Evolutionary conservation across 2,888 invertebrate genomes (phyloP), one percentile per base, ranked within the genome.

Genomic region (Pristionchus japonicus): DNA sequence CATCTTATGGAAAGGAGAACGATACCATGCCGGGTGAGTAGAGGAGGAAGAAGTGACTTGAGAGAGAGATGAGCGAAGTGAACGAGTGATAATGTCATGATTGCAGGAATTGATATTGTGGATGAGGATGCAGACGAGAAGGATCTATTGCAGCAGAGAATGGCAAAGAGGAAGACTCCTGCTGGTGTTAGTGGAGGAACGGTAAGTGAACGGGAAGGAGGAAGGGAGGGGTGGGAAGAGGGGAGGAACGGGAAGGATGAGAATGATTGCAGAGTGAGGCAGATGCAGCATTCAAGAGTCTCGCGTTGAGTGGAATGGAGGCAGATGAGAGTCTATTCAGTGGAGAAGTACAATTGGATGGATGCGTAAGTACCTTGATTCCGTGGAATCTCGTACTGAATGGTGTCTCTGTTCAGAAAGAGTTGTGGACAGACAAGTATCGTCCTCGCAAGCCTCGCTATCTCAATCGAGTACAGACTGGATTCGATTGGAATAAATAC

Each of bases 401-500:
- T 57, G n/a, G n/a, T n/a, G n/a, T 57, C 57, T 57, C 2, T 57
- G 43, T 43, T 89, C 97, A 97, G 95, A 96, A 97, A 17, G 97
- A 97, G 94, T 95, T 97, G 47, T 99, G 99, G 98, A 98, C 98
- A 0, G 99, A 99, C 95, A 99, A 99, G 95, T 99, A 99, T 95
- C 96, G 99, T 20, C 99, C 99, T 0, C 95, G 99, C 82, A 99
- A 99, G 94, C 99, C 99, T 0, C 95, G 99, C 34, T 99, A 99
- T 95, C 98, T 99, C 95, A 99, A 99, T 96, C 95, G 96, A 89
- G 96, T 96, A 13, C 95, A 96, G 92, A 96, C 96, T 6, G 99
- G 99, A 27, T 99, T 99, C 95, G 99, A 99, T 94, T 99, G 99
- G 99, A 99, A 99, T 95, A 99, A 99, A 95, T 99, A 99, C 95